Evolutionary conservation across 2,888 invertebrate species (phyloP), one percentile per base, ranked within the genome.

Genomic region (Bunonema sp.): DNA sequence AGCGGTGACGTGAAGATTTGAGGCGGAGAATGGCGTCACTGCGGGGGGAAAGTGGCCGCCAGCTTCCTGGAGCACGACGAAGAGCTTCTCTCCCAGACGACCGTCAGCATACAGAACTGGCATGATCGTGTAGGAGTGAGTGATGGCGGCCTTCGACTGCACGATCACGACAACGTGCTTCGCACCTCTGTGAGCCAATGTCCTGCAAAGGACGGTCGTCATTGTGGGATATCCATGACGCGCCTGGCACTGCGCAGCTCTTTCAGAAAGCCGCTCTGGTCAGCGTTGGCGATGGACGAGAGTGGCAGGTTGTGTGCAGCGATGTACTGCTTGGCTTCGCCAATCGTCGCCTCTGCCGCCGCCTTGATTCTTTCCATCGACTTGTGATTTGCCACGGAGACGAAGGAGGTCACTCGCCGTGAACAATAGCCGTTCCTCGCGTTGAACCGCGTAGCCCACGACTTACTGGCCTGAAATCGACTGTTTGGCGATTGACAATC

Each of bases 41-140:
- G 45, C 34, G 2, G 7, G 10, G 1, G 48, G 48, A 10, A 48
- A 43, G 2, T 24, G 7, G n/a, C 43, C 48, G 15, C 30, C 32
- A 7, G 15, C 2, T n/a, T 48, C 45, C n/a, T 34, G 34, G 12
- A 44, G 18, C 3, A 38, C 37, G 5, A 46, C 32, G 28, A 39
- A 49, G 7, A 45, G 26, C 20, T 36, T 34, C 7, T 37, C 36
- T 5, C 16, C 24, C 4, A 48, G 24, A 1, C 16, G 8, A 1
- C 48, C 48, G 20, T 39, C 39, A 15, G 42, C 40, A 20, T 7
- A 31, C 23, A 44, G 29, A n/a, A 40, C 7, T 1, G 49, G 46
- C 44, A 49, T 39, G 1, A 49, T 34, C 0, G 49, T 49, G 28
- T 24, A 39, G 2, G 34, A 29, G 23, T 40, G 42, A 10, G 42